Percentiles rank a stretch among this genome's conserved stretches.
phyloP scores from a whole-genome alignment of 1,140 invertebrate species.

The Helicoverpa zea region DNA sequence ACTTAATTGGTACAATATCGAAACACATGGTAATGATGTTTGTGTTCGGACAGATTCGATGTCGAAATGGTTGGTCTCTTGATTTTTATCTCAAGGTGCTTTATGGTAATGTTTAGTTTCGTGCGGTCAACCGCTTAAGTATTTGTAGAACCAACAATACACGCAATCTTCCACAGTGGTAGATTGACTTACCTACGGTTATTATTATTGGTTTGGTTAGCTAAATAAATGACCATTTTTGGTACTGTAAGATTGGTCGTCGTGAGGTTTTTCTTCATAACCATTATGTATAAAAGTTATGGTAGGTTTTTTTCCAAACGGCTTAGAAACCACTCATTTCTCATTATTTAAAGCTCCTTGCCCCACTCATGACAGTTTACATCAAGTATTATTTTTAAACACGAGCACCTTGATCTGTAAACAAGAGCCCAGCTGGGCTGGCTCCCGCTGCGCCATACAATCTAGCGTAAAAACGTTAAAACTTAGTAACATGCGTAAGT shows the following conservation, averaged over 20 bases:
- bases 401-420: slow-evolving; percentile 38
- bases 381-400: slow-evolving; percentile 42
- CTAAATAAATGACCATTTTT: neutral
- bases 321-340: neutral
- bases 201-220: slow-evolving; percentile 19
- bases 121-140: neutral
- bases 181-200: neutral
- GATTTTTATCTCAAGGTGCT: slow-evolving; percentile 19
- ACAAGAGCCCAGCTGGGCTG: slow-evolving; percentile 7
- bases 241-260: neutral
- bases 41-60: neutral
- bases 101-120: slow-evolving; percentile 7
- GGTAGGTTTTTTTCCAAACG: no score
- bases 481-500: slow-evolving; percentile 1
- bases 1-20: slow-evolving; percentile 65
- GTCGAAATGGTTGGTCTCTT: slow-evolving; percentile 23
- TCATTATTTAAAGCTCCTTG: slow-evolving; percentile 22
- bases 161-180: slow-evolving; percentile 11
- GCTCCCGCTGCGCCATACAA: slow-evolving; percentile 27
- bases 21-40: slow-evolving; percentile 49
- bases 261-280: neutral
- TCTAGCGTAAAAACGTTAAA: neutral
- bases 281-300: neutral
- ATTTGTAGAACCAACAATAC: slow-evolving; percentile 18
- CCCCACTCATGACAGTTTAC: slow-evolving; percentile 22